These are phyloP conservation scores for Drosophila grimshawi DNA, from an alignment of 1,140 invertebrate species.

Conservation along the genomic window DNA sequence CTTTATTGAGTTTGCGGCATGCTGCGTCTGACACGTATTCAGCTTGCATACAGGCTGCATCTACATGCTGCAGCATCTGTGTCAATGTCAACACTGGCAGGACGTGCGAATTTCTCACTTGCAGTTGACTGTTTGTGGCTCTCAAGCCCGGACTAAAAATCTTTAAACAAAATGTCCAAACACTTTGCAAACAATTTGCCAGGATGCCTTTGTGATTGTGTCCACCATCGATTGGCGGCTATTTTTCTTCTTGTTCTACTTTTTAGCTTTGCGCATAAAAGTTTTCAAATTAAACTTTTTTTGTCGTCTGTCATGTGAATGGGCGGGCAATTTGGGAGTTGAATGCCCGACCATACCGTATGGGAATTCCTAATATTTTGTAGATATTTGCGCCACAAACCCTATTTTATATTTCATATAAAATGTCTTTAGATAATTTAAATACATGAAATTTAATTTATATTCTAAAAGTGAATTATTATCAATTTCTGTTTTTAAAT, in stretches of 20 bases:
- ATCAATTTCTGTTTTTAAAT: too few species aligned
- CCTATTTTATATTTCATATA: too few species aligned
- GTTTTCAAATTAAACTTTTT: slow-evolving; percentile 77
- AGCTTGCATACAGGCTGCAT: slow-evolving; percentile 26
- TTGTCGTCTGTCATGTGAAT: slow-evolving; percentile 56
- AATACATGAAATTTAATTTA: too few species aligned
- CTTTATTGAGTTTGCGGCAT: slow-evolving; percentile 64
- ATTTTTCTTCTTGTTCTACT: slow-evolving; percentile 40
- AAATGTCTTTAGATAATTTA: too few species aligned
- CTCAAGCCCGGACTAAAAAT: slow-evolving; percentile 52
- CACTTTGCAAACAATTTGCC: slow-evolving; percentile 76
- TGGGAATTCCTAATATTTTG: too few species aligned
- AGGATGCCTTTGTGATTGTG: slow-evolving; percentile 49
- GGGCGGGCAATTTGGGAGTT: slow-evolving; percentile 45
- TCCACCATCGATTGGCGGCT: slow-evolving; percentile 51
- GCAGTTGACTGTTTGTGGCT: slow-evolving; percentile 34
- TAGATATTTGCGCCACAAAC: too few species aligned
- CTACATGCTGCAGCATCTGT: slow-evolving; percentile 62
- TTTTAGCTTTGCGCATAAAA: slow-evolving; percentile 56
- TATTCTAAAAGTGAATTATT: too few species aligned
- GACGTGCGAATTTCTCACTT: slow-evolving; percentile 63
- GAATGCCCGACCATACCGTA: background rate
- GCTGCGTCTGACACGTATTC: slow-evolving; percentile 54
- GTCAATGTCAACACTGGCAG: slow-evolving; percentile 72
- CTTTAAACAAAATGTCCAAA: slow-evolving; percentile 74